Base-by-base conservation (phyloP, 2,113 vertebrate species). In the Turdus rufiventris region DNA sequence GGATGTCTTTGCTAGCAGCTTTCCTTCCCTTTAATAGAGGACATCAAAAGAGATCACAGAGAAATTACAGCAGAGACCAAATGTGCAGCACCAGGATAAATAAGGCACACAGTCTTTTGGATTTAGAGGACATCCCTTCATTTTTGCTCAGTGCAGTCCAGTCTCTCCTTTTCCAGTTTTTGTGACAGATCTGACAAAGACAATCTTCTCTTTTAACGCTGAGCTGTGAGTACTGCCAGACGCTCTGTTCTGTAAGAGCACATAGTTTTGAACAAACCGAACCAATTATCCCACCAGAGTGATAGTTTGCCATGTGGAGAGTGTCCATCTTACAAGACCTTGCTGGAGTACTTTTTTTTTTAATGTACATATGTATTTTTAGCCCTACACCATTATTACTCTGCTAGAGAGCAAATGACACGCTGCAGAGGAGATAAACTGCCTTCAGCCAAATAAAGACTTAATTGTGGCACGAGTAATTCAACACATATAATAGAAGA, bases 381-480 rank as follows among this genome's bases (percentile, higher is more conserved):
- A 89, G 58, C 45, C n/a, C 48, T 70, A 36, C 38, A 57, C 67
- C 23, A 26, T 80, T 74, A 91, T 91, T 51, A 19, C 81, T 93
- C 75, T 91, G 72, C 88, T 71, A 82, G 75, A 75, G 65, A 91
- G 71, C n/a, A 87, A 85, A 96, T 40, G 71, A 93, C 72, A 48
- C 2, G 2, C 45, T 96, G 53, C 45, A 14, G 5, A 43, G 71
- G 53, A 87, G 61, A 73, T 83, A 92, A 91, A 47, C 36, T 91
- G 62, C 78, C 88, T 90, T 91, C 70, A 93, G 85, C 85, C 89
- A 86, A 95, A 93, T 96, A 89, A 95, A 91, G 91, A 43, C 86
- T 85, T 74, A 92, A 91, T 50, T 78, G 75, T 75, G 94, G 61
- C 76, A 94, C 71, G 89, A 89, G 54, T 60, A 79, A 57, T 89